Conservation (phyloP, 2,888 invertebrate genomes). For the Cerceris rybyensis region DNA sequence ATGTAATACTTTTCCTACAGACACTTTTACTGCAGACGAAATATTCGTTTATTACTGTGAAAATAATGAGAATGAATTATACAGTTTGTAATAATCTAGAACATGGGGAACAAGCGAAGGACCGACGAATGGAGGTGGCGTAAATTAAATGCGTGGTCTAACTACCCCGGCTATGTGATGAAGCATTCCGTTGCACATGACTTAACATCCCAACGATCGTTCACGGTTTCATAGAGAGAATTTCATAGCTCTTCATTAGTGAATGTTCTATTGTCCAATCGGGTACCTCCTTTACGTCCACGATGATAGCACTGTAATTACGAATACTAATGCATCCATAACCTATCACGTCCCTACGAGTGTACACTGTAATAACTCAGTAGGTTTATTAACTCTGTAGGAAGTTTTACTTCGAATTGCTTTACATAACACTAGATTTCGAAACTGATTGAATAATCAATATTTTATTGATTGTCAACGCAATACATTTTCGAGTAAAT, state of each 20-base stretch:
- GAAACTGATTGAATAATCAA: no score
- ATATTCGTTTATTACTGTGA: no score
- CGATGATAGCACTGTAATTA: constrained; percentile 56
- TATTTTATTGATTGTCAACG: no score
- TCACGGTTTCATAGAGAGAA: constrained; percentile 55
- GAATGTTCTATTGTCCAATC: constrained; percentile 4
- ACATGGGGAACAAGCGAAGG: constrained; percentile 37
- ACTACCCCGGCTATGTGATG: constrained; percentile 76
- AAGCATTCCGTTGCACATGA: constrained; percentile 80
- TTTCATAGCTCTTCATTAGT: constrained; percentile 67
- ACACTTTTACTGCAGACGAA: no score
- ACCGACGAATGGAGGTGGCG: constrained; percentile 23
- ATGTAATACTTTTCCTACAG: no score
- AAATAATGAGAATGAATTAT: no score
- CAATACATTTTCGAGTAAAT: no score
- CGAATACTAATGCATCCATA: constrained; percentile 36
- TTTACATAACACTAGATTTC: no score
- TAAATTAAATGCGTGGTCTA: constrained; percentile 79
- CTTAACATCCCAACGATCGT: constrained; percentile 69
- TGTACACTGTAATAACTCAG: no score
- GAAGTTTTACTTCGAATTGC: no score
- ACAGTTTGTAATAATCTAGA: constrained; percentile 20
- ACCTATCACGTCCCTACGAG: no score
- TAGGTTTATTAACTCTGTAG: no score
- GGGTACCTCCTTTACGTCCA: constrained; percentile 34